A percentile compares a stretch with the other conserved stretches of the same genome.
phyloP scores from a whole-genome alignment of 1,140 invertebrate species.

The Liolophura sinensis region DNA sequence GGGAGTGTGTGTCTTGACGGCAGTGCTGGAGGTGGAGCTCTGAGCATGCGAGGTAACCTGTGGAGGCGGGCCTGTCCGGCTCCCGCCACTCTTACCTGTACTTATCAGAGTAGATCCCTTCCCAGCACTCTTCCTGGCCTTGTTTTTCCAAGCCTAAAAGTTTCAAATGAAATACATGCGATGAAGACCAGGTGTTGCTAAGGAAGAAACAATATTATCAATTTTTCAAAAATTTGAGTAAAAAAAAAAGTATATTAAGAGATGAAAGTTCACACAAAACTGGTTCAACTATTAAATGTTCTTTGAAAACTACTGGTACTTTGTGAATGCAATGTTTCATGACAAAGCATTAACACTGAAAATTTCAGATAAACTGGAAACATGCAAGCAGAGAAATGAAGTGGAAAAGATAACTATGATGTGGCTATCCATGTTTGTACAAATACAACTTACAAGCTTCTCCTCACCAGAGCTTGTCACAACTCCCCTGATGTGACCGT shows the following conservation, averaged over 20 bases:
- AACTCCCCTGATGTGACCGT: too few species aligned
- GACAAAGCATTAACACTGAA: background rate
- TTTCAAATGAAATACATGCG: slow-evolving; percentile 3
- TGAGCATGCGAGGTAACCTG: background rate
- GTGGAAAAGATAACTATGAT: background rate
- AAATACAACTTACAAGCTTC: too few species aligned
- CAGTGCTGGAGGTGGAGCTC: too few species aligned
- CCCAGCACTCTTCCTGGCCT: slow-evolving; percentile 71
- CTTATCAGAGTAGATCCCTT: slow-evolving; percentile 60
- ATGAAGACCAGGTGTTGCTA: background rate
- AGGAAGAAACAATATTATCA: background rate
- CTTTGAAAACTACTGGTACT: too few species aligned
- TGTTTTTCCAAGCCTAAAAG: slow-evolving; percentile 73
- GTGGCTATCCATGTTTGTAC: too few species aligned
- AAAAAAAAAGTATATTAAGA: too few species aligned
- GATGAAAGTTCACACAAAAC: too few species aligned
- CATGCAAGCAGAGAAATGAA: background rate
- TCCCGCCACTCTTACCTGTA: slow-evolving; percentile 55
- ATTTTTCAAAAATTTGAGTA: background rate
- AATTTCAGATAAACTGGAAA: too few species aligned
- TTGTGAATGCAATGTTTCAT: too few species aligned
- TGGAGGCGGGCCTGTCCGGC: slow-evolving; percentile 15
- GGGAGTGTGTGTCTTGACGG: too few species aligned
- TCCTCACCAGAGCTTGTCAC: too few species aligned
- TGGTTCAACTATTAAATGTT: too few species aligned